Percentiles rank a stretch among this genome's conserved stretches.
Conservation (phyloP, 2,113 vertebrate genomes). For the Anser cygnoides region DNA sequence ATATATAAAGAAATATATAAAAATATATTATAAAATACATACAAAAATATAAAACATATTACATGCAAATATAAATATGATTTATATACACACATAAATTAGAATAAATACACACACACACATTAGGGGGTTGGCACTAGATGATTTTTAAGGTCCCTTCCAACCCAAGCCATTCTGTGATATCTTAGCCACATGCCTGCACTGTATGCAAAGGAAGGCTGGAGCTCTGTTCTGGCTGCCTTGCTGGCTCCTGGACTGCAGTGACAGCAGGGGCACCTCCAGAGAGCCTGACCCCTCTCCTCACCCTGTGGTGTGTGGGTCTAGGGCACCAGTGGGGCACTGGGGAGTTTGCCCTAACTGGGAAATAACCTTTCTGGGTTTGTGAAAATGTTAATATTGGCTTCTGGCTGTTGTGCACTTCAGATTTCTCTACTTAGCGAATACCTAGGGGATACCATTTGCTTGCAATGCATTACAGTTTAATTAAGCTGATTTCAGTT, state of each 20-base stretch:
- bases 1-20: too few species aligned
- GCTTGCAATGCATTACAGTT: constrained; percentile 33
- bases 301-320: rapidly evolving
- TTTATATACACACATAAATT: neutral
- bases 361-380: neutral
- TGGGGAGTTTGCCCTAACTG: neutral
- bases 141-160: too few species aligned
- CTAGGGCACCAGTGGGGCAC: neutral
- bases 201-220: neutral
- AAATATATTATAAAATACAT: too few species aligned
- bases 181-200: too few species aligned
- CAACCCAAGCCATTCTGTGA: too few species aligned
- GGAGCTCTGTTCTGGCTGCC: neutral
- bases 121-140: too few species aligned
- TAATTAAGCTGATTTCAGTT: constrained; percentile 72
- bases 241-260: neutral
- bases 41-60: too few species aligned
- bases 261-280: neutral
- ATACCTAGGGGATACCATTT: constrained; percentile 57
- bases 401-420: constrained; percentile 43
- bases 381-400: constrained; percentile 27
- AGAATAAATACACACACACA: neutral
- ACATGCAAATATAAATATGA: neutral
- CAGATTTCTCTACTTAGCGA: constrained; percentile 53
- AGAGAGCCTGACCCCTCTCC: neutral